Base-by-base conservation (phyloP, 1,140 invertebrate species). In the Carcinoscorpius rotundicauda region DNA sequence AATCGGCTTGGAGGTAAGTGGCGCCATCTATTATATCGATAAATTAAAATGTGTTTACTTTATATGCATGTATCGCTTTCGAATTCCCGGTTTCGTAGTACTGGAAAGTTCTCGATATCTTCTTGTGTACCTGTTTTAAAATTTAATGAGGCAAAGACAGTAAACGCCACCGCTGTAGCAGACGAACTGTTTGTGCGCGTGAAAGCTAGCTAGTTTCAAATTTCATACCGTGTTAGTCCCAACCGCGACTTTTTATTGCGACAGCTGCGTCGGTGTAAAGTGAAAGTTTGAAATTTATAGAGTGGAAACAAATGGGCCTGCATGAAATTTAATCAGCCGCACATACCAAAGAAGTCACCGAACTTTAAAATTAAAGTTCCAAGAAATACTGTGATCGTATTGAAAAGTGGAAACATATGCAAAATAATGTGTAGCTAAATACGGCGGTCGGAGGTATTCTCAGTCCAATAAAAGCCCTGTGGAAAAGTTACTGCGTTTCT, bases 1-100 rank as follows among this genome's bases (percentile, higher is more conserved):
- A 84, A 86, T 69, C 77, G 85, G 55, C 62, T 52, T 60, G 29
- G 29, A 52, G n/a, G 5, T 10, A 29, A 9, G 58, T 60, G 49
- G 49, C 11, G 58, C 9, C n/a, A 8, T 6, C 29, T 59, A 29
- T 29, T 29, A 29, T 29, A 29, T 29, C 2, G 29, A 29, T 29
- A 29, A 29, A 29, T 29, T 29, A 29, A 29, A 29, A 29, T 29
- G 29, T 29, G 29, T 29, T 29, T 29, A 29, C 29, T 29, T 0
- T 29, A 61, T 53, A 65, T 49, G 58, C 11, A 49, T 60, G 53
- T 60, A 55, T 50, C 57, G 29, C 60, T 65, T 65, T 65, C 64
- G 51, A 65, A 65, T 65, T 58, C 64, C 61, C 58, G 61, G 60
- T 65, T 65, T 53, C 11, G 9, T 52, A 4, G 51, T 29, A n/a